Evolutionary conservation across 1,140 invertebrate genomes (phyloP), one percentile per base, ranked within the genome.

Genomic region (Cydia fagiglandana): DNA sequence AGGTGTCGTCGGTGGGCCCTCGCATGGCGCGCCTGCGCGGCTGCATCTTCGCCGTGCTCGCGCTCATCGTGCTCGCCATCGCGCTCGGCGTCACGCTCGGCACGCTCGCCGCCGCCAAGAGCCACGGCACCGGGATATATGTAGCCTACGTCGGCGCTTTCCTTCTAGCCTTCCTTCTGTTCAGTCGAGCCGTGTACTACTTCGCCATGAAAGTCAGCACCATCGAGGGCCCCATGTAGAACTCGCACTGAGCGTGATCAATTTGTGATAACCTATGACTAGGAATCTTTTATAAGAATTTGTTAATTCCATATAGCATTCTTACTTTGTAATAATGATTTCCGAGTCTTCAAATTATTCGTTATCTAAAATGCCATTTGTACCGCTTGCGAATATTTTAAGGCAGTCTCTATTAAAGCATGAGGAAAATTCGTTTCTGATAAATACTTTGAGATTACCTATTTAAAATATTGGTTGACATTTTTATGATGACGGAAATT

Each of bases 1-100:
- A 98, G 94, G 97, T 99, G 84, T 98, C 98, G 45, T 98, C 97
- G 45, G 97, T 98, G 76, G 98, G 97, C 0, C 95, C 96, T 9
- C 95, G 97, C 80, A 98, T 97, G 94, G 96, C 97, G 41, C 94
- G 96, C 81, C 95, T 95, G 78, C 94, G 97, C 82, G 96, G 96
- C 75, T 96, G 96, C 45, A 93, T 97, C 68, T 98, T 97, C 88
- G 93, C 97, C n/a, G 94, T 97, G 64, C 84, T 97, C 64, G 95
- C 96, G 45, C 81, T 98, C 64, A 93, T 98, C 73, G 93, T 96
- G 75, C 90, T 96, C 73, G 90, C 94, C 74, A 94, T 97, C 80
- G 97, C 96, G 53, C 95, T 98, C 81, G 96, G 96, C 75, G 95
- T 98, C 3, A 98, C 97, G 1, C 95, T 94, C 6, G 94, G 94